Evolutionary conservation across 2,888 invertebrate genomes (phyloP).

Genomic region (Epinotia bilunana): DNA sequence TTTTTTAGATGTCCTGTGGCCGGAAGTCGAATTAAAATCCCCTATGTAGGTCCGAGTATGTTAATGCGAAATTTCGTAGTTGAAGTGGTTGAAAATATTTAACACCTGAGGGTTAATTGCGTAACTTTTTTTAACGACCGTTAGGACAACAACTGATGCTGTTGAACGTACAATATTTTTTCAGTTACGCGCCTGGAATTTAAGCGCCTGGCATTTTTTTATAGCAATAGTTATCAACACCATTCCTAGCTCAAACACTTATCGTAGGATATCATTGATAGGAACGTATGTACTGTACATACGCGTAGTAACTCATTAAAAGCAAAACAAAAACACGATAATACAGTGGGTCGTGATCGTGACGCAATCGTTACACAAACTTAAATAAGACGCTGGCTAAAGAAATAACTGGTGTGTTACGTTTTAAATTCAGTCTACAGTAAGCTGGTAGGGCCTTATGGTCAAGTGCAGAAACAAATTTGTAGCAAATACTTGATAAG

Average conservation of each 20-base stretch:
- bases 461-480: not conserved
- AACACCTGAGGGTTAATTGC: no score
- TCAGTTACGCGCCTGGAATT: no score
- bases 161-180: no score
- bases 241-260: not conserved
- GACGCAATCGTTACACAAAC: not conserved
- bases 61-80: no score
- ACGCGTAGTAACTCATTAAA: no score
- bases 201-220: constrained; percentile 9
- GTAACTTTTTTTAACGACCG: no score
- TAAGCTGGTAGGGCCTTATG: not conserved
- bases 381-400: not conserved
- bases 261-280: not conserved
- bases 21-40: no score
- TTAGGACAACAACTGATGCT: no score
- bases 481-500: not conserved
- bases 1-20: no score
- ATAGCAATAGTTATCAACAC: not conserved
- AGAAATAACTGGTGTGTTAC: not conserved
- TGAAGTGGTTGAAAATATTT: no score
- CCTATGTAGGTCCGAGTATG: no score
- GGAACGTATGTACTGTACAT: not conserved
- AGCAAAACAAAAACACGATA: constrained; percentile 11
- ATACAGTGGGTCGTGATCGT: not conserved
- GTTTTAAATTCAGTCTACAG: not conserved